Percentiles rank a stretch among this genome's conserved stretches.
Conservation (phyloP, 2,797 vertebrate species). For the Merluccius polli region DNA sequence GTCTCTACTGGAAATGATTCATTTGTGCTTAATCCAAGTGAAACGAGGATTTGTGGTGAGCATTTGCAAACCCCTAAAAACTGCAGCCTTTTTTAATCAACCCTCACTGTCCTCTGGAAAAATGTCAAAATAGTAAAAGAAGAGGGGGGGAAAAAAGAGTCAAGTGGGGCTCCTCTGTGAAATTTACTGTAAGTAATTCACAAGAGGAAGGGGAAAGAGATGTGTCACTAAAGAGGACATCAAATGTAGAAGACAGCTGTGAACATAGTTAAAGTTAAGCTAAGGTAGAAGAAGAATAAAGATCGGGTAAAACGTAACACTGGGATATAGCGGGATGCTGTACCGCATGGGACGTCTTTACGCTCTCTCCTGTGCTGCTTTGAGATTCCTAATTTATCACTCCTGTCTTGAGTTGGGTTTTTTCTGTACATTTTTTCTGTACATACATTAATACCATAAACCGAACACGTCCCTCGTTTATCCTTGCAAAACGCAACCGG, state of each 20-base stretch:
- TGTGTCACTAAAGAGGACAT: slow-evolving; percentile 15
- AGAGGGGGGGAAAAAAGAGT: slow-evolving; percentile 15
- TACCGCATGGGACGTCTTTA: not conserved
- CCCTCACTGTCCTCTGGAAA: slow-evolving; percentile 14
- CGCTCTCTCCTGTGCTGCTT: not conserved
- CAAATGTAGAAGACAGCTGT: slow-evolving; percentile 21
- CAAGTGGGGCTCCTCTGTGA: slow-evolving; percentile 7
- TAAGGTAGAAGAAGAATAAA: not conserved
- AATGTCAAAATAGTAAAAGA: not conserved
- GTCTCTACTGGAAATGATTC: slow-evolving; percentile 50
- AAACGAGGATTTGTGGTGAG: not conserved
- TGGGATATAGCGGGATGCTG: not conserved
- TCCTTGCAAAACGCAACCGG: slow-evolving; percentile 13
- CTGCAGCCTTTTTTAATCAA: slow-evolving; percentile 29
- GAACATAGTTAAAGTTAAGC: not conserved
- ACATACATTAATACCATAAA: slow-evolving; percentile 16
- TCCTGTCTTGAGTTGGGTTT: not conserved
- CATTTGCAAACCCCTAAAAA: slow-evolving; percentile 17
- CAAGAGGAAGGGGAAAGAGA: slow-evolving; percentile 12
- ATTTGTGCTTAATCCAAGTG: slow-evolving; percentile 14
- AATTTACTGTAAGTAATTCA: slow-evolving; percentile 32
- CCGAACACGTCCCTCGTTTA: slow-evolving; percentile 12
- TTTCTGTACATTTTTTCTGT: slow-evolving; percentile 15
- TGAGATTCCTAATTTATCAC: not conserved
- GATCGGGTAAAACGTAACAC: not conserved